Evolutionary conservation across 2,113 vertebrate genomes (phyloP).

Genomic region (Eulemur rufifrons): DNA sequence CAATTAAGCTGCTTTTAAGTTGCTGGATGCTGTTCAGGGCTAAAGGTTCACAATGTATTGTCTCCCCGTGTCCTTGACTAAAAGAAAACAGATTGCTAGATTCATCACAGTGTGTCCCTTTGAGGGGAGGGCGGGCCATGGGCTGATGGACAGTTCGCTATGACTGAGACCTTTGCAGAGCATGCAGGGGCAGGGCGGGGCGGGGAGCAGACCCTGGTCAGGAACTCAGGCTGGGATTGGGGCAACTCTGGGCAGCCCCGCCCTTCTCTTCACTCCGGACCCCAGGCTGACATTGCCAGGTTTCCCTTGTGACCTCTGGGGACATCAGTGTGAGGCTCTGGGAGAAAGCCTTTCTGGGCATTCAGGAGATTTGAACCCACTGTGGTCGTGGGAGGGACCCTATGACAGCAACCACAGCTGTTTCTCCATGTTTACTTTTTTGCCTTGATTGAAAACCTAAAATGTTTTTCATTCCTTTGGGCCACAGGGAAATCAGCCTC

Average conservation of each 20-base stretch:
- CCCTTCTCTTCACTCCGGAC: neutral
- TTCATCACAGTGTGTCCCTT: neutral
- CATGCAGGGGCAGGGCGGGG: neutral
- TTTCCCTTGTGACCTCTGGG: neutral
- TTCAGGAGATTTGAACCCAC: neutral
- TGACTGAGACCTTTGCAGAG: neutral
- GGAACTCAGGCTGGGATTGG: neutral
- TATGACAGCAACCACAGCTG: accelerated
- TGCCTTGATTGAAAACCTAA: neutral
- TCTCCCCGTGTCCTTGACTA: neutral
- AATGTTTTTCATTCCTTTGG: neutral
- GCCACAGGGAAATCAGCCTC: neutral
- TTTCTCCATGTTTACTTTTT: neutral
- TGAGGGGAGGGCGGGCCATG: neutral
- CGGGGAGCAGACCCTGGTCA: neutral
- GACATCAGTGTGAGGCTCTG: neutral
- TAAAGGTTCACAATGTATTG: neutral
- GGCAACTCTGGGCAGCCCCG: too few species aligned
- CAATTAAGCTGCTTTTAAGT: neutral
- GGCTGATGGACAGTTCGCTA: neutral
- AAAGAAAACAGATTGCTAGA: neutral
- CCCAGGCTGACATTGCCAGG: neutral
- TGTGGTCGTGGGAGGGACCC: neutral
- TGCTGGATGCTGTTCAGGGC: neutral
- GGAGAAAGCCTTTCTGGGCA: neutral